Evolutionary conservation across 2,888 invertebrate genomes (phyloP).

Genomic region (Celastrina argiolus): DNA sequence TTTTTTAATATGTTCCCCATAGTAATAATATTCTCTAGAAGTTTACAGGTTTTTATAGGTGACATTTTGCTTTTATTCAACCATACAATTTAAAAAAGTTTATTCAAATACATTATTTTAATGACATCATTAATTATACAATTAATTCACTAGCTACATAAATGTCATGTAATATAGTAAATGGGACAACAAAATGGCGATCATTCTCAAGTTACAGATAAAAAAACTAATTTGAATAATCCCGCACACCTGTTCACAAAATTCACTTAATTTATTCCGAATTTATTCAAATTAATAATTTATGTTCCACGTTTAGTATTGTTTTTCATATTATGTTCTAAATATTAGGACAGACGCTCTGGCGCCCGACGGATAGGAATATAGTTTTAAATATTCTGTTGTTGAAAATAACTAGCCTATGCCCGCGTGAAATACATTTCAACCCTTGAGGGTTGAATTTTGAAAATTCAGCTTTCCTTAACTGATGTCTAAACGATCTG

Average conservation of each 20-base stretch:
- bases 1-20: too few species aligned
- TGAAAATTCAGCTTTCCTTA: too few species aligned
- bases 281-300: constrained; percentile 10
- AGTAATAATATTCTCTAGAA: too few species aligned
- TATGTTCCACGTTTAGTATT: not conserved
- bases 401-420: too few species aligned
- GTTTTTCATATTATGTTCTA: not conserved
- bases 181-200: constrained; percentile 21
- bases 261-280: constrained; percentile 15
- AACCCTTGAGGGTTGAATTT: too few species aligned
- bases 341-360: not conserved
- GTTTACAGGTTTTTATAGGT: too few species aligned
- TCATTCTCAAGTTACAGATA: constrained; percentile 21
- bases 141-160: not conserved
- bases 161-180: constrained; percentile 5
- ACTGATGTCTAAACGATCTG: too few species aligned
- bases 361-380: not conserved
- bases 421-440: too few species aligned
- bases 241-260: constrained; percentile 45
- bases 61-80: not conserved
- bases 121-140: not conserved
- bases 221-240: constrained; percentile 36
- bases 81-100: not conserved
- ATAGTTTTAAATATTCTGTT: not conserved
- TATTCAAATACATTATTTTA: not conserved